Conservation (phyloP, 2,113 vertebrate genomes). For the Tragelaphus strepsiceros region DNA sequence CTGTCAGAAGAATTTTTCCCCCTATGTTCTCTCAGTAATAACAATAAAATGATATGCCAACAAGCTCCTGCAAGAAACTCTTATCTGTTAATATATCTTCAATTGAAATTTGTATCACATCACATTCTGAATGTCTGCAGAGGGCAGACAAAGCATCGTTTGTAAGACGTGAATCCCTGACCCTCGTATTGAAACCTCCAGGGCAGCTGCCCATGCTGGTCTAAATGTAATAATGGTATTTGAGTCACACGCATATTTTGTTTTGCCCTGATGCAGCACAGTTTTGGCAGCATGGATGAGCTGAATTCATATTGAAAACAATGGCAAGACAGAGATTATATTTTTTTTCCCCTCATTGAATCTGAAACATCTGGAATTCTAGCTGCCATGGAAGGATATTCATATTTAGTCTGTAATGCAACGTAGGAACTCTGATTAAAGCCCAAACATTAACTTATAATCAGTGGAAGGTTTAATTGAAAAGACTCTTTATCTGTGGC, state of each 20-base stretch:
- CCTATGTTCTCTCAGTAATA: not conserved
- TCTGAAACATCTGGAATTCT: conserved; percentile 40
- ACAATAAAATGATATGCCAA: not conserved
- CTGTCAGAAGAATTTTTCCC: not conserved
- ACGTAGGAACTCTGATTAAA: conserved; percentile 1
- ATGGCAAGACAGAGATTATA: not conserved
- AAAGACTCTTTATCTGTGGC: conserved; percentile 12
- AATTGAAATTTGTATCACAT: not conserved
- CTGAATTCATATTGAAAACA: conserved; percentile 15
- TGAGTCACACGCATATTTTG: not conserved
- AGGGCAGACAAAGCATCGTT: not conserved
- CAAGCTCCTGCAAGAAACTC: not conserved
- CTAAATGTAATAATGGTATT: not conserved
- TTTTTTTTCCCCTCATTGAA: not conserved
- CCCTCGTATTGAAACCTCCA: not conserved
- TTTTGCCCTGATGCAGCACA: not conserved
- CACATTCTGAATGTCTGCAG: not conserved
- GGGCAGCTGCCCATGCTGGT: not conserved
- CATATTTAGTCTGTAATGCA: not conserved
- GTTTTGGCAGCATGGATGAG: not conserved
- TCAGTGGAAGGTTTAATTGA: conserved; percentile 35
- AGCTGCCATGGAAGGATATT: not conserved
- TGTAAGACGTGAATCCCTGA: not conserved
- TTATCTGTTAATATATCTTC: conserved; percentile 44
- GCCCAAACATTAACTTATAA: conserved; percentile 5